These are phyloP conservation scores for Epicampocera succincta DNA, from an alignment of 2,888 invertebrate genomes.

Conservation along the genomic window DNA sequence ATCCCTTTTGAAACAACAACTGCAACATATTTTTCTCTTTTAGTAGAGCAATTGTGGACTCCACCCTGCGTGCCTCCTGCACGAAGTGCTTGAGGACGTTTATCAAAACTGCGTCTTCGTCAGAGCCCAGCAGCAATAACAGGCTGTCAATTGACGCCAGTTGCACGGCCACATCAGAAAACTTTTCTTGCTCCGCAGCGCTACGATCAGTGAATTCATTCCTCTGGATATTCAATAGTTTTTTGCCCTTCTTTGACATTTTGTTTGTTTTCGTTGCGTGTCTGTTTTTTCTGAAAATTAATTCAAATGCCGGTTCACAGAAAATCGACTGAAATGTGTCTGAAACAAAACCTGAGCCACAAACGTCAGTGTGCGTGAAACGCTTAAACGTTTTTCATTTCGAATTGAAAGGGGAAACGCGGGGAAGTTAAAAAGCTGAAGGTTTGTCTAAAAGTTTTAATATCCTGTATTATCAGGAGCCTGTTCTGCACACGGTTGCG, in stretches of 20 bases:
- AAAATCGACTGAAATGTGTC: too few species aligned
- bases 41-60: slow-evolving; percentile 73
- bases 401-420: too few species aligned
- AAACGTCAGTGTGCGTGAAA: too few species aligned
- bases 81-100: slow-evolving; percentile 74
- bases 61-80: slow-evolving; percentile 73
- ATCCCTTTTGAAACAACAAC: slow-evolving; percentile 71
- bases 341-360: too few species aligned
- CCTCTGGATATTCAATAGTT: slow-evolving; percentile 67
- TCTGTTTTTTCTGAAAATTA: neutral
- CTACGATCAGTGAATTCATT: slow-evolving; percentile 74
- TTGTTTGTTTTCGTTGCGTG: neutral
- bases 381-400: too few species aligned
- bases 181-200: slow-evolving; percentile 71
- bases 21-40: slow-evolving; percentile 73
- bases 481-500: too few species aligned
- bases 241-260: slow-evolving; percentile 53
- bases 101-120: slow-evolving; percentile 75
- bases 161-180: slow-evolving; percentile 70
- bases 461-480: too few species aligned
- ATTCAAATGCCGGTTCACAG: neutral
- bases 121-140: slow-evolving; percentile 74
- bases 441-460: too few species aligned
- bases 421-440: too few species aligned
- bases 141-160: slow-evolving; percentile 73